phyloP scores from a whole-genome alignment of 2,888 invertebrate genomes.

The Erebia epiphron region DNA sequence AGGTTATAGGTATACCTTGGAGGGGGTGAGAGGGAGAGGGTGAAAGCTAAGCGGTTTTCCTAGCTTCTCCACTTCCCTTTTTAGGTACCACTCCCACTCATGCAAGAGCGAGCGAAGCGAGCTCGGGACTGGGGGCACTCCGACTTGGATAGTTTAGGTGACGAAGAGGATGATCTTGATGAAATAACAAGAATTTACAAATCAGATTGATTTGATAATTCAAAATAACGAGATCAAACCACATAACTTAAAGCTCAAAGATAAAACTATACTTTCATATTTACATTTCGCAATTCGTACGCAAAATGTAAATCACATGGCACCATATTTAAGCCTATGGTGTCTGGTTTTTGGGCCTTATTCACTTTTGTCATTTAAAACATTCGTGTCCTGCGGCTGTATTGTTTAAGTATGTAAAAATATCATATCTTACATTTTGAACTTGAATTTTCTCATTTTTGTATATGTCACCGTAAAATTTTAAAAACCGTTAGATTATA shows the following conservation, averaged over 20 bases:
- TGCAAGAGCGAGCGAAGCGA: no score
- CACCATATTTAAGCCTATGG: constrained; percentile 12
- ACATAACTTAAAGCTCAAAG: constrained; percentile 6
- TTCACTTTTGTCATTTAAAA: constrained; percentile 6
- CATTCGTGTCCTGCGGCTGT: not conserved
- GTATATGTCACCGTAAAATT: no score
- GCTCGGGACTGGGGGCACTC: no score
- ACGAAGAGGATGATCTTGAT: no score
- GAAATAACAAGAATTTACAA: constrained; percentile 6
- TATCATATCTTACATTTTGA: not conserved
- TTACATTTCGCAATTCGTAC: constrained; percentile 15
- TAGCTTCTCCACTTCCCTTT: no score
- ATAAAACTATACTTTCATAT: constrained; percentile 13
- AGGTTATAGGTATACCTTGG: no score
- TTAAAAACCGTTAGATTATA: no score
- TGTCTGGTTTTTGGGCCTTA: constrained; percentile 9
- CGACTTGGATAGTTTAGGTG: no score
- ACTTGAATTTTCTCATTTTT: no score
- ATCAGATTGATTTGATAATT: constrained; percentile 3
- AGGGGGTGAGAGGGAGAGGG: no score
- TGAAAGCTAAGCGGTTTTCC: no score
- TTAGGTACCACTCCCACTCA: no score
- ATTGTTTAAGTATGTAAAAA: not conserved
- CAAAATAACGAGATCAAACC: constrained; percentile 9
- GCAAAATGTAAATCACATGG: constrained; percentile 15